Evolutionary conservation across 2,797 vertebrate genomes (phyloP), one percentile per base, ranked within the genome.

Genomic region (Tiaroga cobitis): DNA sequence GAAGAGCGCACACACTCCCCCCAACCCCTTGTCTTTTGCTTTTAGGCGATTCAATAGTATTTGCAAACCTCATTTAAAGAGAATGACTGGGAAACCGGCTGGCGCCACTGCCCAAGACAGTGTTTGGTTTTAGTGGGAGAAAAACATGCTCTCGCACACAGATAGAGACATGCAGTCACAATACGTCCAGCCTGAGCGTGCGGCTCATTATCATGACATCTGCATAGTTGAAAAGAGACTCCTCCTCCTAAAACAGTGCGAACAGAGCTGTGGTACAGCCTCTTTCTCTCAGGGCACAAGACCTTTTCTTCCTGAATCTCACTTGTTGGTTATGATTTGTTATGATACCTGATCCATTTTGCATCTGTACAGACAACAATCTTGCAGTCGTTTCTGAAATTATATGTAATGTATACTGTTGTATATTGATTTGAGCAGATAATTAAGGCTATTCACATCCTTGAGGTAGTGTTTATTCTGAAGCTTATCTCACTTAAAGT

Each of bases 191-290:
- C 75, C 43, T 68, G 76, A 77, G 80, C 26, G 6, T 16, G 75
- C 72, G 81, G 56, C 86, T 90, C 73, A 84, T 86, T 83, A 89
- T 88, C 80, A 77, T 84, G 75, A 79, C 75, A 88, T 87, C 87
- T 87, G 87, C 84, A 89, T 88, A 82, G 77, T 74, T 81, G 49
- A 83, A 88, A 63, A 85, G 72, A 78, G 56, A n/a, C 59, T n/a
- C 74, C 78, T 82, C 76, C 80, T 67, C 76, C 61, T 56, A 72
- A 87, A 74, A 43, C 43, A 67, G 56, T 69, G 87, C 37, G 73
- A 39, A 68, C 32, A 8, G 49, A 63, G 70, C 41, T 46, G 77
- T 85, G 73, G 68, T 59, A 70, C 13, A 54, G 41, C 51, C 59
- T 73, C 39, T 2, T 72, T 59, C 39, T 61, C 37, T 73, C 69